phyloP scores from a whole-genome alignment of 2,113 vertebrate genomes.

The Hippolais icterina region DNA sequence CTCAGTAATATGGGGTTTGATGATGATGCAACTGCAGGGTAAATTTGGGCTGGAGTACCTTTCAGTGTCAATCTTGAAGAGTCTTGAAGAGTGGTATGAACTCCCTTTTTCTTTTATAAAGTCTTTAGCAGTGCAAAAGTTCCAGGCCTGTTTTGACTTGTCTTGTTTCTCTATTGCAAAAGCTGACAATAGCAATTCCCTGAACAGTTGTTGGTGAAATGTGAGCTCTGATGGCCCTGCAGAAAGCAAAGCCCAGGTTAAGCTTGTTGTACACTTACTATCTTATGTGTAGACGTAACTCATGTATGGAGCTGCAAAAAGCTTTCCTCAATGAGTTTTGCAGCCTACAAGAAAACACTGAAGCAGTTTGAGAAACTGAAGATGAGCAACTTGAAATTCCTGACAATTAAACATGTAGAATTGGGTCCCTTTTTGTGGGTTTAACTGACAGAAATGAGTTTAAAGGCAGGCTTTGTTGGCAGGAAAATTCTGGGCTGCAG shows the following conservation, averaged over 20 bases:
- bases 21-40: background rate
- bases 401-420: background rate
- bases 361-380: background rate
- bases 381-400: background rate
- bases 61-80: background rate
- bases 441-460: background rate
- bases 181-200: background rate
- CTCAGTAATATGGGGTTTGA: background rate
- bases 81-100: background rate
- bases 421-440: background rate
- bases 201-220: background rate
- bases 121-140: background rate
- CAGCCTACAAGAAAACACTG: background rate
- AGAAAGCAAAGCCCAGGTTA: background rate
- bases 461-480: background rate
- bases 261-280: background rate
- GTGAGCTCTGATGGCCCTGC: background rate
- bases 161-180: background rate
- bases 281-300: background rate
- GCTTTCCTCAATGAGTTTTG: background rate
- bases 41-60: background rate
- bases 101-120: background rate
- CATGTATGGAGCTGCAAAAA: background rate
- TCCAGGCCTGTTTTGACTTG: background rate
- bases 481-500: background rate